Conservation (phyloP, 1,140 invertebrate species). For the Acyrthosiphon pisum region DNA sequence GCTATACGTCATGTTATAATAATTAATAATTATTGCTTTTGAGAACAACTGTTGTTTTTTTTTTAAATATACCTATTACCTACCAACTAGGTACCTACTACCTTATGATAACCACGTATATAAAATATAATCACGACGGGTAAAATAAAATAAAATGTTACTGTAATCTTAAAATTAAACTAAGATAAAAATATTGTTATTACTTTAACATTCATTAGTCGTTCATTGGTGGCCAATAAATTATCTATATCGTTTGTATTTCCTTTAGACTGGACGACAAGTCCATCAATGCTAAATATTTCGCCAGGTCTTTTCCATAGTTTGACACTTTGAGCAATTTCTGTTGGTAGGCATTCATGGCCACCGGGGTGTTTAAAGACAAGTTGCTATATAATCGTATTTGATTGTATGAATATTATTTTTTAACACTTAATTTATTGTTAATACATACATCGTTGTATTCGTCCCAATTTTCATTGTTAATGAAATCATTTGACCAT, state of each 20-base stretch:
- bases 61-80: too few relatives aligned
- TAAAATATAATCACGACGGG: not conserved
- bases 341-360: conserved; percentile 8
- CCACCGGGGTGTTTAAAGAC: conserved; percentile 30
- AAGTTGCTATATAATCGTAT: not conserved
- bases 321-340: not conserved
- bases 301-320: conserved; percentile 40
- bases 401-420: not conserved
- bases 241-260: not conserved
- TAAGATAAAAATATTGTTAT: not conserved
- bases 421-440: not conserved
- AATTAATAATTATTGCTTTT: conserved; percentile 1
- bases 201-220: conserved; percentile 47
- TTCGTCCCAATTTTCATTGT: conserved; percentile 32
- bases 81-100: too few relatives aligned
- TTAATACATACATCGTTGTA: not conserved
- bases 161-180: not conserved
- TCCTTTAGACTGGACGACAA: not conserved
- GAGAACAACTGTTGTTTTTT: not conserved
- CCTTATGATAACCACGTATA: not conserved
- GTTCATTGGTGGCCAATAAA: conserved; percentile 8
- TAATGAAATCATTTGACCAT: conserved; percentile 43
- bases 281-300: conserved; percentile 1
- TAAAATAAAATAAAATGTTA: not conserved
- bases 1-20: not conserved